phyloP scores from a whole-genome alignment of 2,888 invertebrate species.

The Candidula unifasciata region DNA sequence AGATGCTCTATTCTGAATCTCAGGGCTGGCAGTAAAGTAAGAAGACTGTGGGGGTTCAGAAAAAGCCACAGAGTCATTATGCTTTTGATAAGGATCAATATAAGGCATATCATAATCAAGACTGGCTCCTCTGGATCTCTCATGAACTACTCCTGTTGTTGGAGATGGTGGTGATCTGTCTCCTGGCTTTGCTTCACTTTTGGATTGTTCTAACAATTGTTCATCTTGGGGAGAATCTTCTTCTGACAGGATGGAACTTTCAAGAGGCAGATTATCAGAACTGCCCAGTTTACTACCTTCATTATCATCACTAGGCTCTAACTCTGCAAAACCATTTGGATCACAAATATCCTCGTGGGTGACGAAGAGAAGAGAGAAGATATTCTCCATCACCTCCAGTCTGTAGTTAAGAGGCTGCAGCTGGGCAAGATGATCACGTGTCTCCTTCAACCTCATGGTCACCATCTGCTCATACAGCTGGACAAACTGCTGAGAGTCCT shows the following conservation, averaged over 20 bases:
- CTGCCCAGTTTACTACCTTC: slow-evolving; percentile 55
- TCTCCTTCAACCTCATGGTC: slow-evolving; percentile 61
- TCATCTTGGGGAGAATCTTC: slow-evolving; percentile 52
- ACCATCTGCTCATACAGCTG: slow-evolving; percentile 64
- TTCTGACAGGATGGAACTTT: slow-evolving; percentile 54
- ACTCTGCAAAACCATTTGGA: slow-evolving; percentile 77
- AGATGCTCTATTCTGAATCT: slow-evolving; percentile 1
- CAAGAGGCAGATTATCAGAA: slow-evolving; percentile 45
- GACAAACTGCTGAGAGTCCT: slow-evolving; percentile 55
- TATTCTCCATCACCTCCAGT: slow-evolving; percentile 84
- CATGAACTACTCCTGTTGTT: no score
- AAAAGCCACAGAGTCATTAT: not conserved
- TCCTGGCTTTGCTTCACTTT: not conserved
- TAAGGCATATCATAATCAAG: slow-evolving; percentile 44
- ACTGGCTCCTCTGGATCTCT: not conserved
- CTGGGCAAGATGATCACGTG: slow-evolving; percentile 62
- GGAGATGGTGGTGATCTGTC: not conserved
- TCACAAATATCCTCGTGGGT: slow-evolving; percentile 83
- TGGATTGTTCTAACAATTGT: slow-evolving; percentile 15
- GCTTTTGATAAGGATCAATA: slow-evolving; percentile 24
- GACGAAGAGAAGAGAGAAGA: slow-evolving; percentile 85
- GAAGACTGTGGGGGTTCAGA: not conserved
- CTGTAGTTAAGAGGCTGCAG: slow-evolving; percentile 73
- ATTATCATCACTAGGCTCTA: slow-evolving; percentile 65
- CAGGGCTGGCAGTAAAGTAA: slow-evolving; percentile 23